Percentiles rank a stretch among this genome's conserved stretches.
phyloP scores from a whole-genome alignment of 2,797 vertebrate genomes.

The Alosa sapidissima region DNA sequence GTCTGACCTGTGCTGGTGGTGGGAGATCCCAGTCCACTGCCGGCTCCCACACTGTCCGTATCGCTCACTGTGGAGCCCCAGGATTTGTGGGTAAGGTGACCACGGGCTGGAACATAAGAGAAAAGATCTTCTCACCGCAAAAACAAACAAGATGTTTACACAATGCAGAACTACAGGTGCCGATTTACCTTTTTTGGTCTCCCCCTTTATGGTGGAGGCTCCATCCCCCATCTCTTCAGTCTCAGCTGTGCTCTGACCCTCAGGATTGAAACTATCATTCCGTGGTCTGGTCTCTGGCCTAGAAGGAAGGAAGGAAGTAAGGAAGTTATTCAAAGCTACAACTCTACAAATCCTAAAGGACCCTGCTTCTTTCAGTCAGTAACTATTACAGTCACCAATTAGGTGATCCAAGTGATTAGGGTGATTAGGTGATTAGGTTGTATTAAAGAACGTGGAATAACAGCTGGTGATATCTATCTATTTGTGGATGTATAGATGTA shows the following conservation, averaged over 20 bases:
- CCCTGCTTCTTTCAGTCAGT: neutral
- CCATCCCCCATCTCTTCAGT: slow-evolving; percentile 41
- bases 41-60: slow-evolving; percentile 70
- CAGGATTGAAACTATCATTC: slow-evolving; percentile 81
- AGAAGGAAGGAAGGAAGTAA: neutral
- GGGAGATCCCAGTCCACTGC: slow-evolving; percentile 73
- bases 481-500: neutral
- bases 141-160: neutral
- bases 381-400: neutral
- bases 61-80: slow-evolving; percentile 86
- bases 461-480: neutral
- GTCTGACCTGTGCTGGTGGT: slow-evolving; percentile 70
- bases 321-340: neutral
- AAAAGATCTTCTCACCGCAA: neutral
- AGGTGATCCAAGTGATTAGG: neutral
- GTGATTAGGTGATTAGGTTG: neutral
- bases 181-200: slow-evolving; percentile 77
- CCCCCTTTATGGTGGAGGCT: slow-evolving; percentile 50
- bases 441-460: neutral
- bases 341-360: neutral
- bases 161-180: neutral
- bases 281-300: slow-evolving; percentile 70
- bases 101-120: slow-evolving; percentile 71
- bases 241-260: slow-evolving; percentile 54
- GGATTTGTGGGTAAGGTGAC: slow-evolving; percentile 86